Percentiles rank a stretch among this genome's conserved stretches.
phyloP scores from a whole-genome alignment of 2,113 vertebrate species.

The Oryzias woworae region DNA sequence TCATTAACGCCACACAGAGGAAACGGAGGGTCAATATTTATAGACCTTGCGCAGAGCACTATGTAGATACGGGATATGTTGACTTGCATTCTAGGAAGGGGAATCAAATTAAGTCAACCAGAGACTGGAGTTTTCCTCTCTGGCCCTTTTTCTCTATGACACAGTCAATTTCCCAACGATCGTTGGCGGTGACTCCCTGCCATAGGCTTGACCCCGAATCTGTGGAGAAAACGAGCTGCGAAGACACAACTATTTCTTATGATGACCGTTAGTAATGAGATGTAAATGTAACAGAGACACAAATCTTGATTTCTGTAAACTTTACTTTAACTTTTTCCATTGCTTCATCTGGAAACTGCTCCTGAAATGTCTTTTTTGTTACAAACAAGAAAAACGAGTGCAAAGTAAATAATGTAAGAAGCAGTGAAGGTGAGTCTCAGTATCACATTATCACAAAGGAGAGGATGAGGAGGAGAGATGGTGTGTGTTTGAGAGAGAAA shows the following conservation, averaged over 20 bases:
- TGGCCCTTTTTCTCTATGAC: constrained; percentile 50
- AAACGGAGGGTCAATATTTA: constrained; percentile 79
- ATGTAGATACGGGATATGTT: constrained; percentile 70
- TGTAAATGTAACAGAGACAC: too few relatives aligned
- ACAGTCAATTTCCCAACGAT: constrained; percentile 72
- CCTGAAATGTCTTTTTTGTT: too few relatives aligned
- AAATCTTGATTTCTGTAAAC: too few relatives aligned
- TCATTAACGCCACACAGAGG: constrained; percentile 77
- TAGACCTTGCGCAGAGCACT: constrained; percentile 71
- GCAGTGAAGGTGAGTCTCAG: constrained; percentile 35
- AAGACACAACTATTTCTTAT: not conserved
- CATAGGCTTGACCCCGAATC: constrained; percentile 54
- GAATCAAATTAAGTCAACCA: constrained; percentile 74
- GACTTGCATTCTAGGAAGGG: constrained; percentile 62
- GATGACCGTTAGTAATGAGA: too few relatives aligned
- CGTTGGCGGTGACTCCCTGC: constrained; percentile 44
- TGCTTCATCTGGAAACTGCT: not conserved
- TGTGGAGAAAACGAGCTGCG: constrained; percentile 10
- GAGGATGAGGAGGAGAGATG: constrained; percentile 17
- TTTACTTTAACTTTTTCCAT: too few relatives aligned
- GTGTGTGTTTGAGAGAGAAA: constrained; percentile 55
- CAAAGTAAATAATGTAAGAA: constrained; percentile 40
- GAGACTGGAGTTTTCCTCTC: constrained; percentile 71
- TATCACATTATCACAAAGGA: constrained; percentile 73
- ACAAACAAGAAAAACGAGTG: constrained; percentile 21